phyloP scores from a whole-genome alignment of 2,113 vertebrate species.

The Gracilinanus agilis region DNA sequence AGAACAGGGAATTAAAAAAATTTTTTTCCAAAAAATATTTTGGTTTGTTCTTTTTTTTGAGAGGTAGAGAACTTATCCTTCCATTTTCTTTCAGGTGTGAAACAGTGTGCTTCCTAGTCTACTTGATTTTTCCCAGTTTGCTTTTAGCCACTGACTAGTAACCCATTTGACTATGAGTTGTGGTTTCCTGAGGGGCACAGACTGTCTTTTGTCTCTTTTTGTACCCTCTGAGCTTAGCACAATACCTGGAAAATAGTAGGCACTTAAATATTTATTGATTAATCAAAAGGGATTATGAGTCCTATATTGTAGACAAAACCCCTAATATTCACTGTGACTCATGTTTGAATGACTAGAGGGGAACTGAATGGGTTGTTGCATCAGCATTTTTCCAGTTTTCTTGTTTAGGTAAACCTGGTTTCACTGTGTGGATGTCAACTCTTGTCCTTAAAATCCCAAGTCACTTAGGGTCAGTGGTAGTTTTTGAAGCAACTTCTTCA shows the following conservation, averaged over 20 bases:
- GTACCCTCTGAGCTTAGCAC: neutral
- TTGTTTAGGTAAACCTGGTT: neutral
- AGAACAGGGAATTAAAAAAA: neutral
- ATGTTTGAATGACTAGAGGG: neutral
- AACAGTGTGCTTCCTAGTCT: neutral
- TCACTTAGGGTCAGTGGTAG: neutral
- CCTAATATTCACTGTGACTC: fast-evolving
- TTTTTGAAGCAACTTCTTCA: neutral
- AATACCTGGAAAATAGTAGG: neutral
- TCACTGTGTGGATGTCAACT: neutral
- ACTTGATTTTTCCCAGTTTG: neutral
- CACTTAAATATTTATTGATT: neutral
- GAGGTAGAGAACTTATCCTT: neutral
- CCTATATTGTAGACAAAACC: neutral
- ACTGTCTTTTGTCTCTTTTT: neutral
- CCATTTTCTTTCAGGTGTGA: neutral
- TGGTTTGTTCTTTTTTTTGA: neutral
- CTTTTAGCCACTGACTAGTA: neutral
- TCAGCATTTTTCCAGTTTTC: fast-evolving
- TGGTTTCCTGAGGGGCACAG: neutral
- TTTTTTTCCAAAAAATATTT: neutral
- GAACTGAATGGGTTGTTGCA: neutral
- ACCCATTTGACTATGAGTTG: neutral
- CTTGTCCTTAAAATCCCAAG: neutral
- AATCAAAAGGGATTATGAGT: neutral